Base-by-base conservation (phyloP, 2,113 vertebrate species). In the Mormyrus iriodes region DNA sequence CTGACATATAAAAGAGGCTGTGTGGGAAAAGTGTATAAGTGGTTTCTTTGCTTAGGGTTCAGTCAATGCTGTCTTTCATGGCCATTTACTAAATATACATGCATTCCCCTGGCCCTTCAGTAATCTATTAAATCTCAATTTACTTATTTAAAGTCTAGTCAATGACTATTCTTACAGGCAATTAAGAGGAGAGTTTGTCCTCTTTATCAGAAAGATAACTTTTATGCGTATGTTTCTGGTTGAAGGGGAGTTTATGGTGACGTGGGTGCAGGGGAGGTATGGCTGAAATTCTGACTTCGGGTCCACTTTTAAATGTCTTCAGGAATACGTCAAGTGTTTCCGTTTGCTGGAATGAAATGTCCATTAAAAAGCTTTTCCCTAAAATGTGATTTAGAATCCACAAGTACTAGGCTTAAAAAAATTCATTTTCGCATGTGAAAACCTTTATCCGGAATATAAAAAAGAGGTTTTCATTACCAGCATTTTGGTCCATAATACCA, bases 91-190 rank as follows among this genome's bases (percentile, higher is more conserved):
- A 88, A 90, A 90, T 89, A 58, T 55, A 42, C 46, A 76, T 48
- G 52, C 61, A 87, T 83, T 53, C 86, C 83, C 46, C 39, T 24
- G 21, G 48, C 52, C 79, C 92, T 90, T 90, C 48, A 90, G 90
- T 89, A 39, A 42, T 79, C 85, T 90, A 91, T 91, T 61, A 87
- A 89, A 91, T 86, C 89, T 92, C 73, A 51, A 84, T 92, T 89
- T 35, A 31, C 46, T 58, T 73, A 49, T 92, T 92, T 93, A 87
- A 89, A 31, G 61, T 79, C 49, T 87, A 91, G 90, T 85, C 88
- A 88, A 88, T 73, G 90, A 46, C 48, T 42, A 79, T 49, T 86
- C 46, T 89, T 42, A 39, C n/a, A 84, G 17, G 85, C 53, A 85
- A 85, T 90, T 85, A 85, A 46, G 88, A 92, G 87, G 88, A 2